A percentile compares a stretch with the other conserved stretches of the same genome.
phyloP scores from a whole-genome alignment of 1,140 invertebrate genomes.

The Zophobas morio region DNA sequence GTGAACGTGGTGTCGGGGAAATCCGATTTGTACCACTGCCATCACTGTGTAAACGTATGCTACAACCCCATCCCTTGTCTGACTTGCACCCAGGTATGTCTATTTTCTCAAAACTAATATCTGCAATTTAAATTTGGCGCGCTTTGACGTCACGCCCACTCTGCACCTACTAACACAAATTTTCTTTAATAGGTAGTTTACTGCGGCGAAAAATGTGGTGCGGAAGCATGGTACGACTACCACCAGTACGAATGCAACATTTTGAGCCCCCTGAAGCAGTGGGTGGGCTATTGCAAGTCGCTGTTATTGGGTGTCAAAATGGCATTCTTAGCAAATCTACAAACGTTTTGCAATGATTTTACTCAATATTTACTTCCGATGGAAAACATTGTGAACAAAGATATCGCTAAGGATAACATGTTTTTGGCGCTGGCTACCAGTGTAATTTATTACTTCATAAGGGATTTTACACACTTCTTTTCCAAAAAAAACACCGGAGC shows the following conservation, averaged over 20 bases:
- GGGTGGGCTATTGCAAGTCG: neutral
- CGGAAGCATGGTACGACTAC: slow-evolving; percentile 75
- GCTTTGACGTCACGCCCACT: too few species aligned
- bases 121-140: slow-evolving; percentile 52
- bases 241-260: slow-evolving; percentile 85
- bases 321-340: neutral
- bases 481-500: too few species aligned
- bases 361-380: neutral
- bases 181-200: slow-evolving; percentile 71
- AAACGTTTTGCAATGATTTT: neutral
- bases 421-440: neutral
- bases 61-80: slow-evolving; percentile 78
- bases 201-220: slow-evolving; percentile 79
- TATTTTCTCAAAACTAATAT: too few species aligned
- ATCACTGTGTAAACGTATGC: slow-evolving; percentile 80
- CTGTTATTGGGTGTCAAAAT: slow-evolving; percentile 3
- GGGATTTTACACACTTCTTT: neutral
- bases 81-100: slow-evolving; percentile 66
- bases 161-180: too few species aligned
- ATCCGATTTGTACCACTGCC: slow-evolving; percentile 74
- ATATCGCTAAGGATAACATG: neutral
- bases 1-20: slow-evolving; percentile 78
- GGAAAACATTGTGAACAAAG: neutral
- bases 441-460: slow-evolving; percentile 1
- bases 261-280: slow-evolving; percentile 65